Evolutionary conservation across 2,113 vertebrate genomes (phyloP).

Genomic region (Sinocyclocheilus anshuiensis): DNA sequence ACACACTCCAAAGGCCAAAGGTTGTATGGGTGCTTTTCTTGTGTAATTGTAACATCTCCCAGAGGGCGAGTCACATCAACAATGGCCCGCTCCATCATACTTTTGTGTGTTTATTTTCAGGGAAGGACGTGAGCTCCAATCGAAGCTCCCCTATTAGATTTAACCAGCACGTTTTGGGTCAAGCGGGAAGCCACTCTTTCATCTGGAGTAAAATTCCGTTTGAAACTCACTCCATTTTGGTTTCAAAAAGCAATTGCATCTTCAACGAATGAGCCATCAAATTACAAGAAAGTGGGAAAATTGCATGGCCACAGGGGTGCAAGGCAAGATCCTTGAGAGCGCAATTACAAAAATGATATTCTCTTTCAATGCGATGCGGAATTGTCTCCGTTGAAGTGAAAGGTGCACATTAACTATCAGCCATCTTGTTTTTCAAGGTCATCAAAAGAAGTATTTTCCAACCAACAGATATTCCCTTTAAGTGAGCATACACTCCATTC

Average conservation of each 20-base stretch:
- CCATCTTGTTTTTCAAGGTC: slow-evolving; percentile 38
- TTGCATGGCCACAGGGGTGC: slow-evolving; percentile 36
- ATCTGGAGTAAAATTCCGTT: slow-evolving; percentile 34
- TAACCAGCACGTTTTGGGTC: slow-evolving; percentile 45
- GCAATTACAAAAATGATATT: slow-evolving; percentile 47
- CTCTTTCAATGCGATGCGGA: slow-evolving; percentile 4
- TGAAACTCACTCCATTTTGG: slow-evolving; percentile 26
- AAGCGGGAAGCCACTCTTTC: slow-evolving; percentile 33
- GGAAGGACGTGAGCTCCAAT: slow-evolving; percentile 48
- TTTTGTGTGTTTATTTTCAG: slow-evolving; percentile 55
- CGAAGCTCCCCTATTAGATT: slow-evolving; percentile 38
- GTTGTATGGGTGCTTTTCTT: slow-evolving; percentile 57
- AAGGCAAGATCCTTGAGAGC: neutral
- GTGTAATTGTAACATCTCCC: slow-evolving; percentile 64
- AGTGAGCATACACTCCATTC: slow-evolving; percentile 45
- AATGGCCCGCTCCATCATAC: slow-evolving; percentile 60
- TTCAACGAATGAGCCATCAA: slow-evolving; percentile 28
- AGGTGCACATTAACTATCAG: slow-evolving; percentile 37
- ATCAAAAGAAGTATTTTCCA: slow-evolving; percentile 37
- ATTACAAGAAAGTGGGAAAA: slow-evolving; percentile 39
- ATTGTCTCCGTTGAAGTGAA: slow-evolving; percentile 25
- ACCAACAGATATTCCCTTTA: slow-evolving; percentile 42
- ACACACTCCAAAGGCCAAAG: slow-evolving; percentile 56
- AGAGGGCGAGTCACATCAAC: slow-evolving; percentile 55
- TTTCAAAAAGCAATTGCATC: slow-evolving; percentile 37